These are phyloP conservation scores for Leucoma salicis DNA, from an alignment of 2,888 invertebrate genomes.

Conservation along the genomic window DNA sequence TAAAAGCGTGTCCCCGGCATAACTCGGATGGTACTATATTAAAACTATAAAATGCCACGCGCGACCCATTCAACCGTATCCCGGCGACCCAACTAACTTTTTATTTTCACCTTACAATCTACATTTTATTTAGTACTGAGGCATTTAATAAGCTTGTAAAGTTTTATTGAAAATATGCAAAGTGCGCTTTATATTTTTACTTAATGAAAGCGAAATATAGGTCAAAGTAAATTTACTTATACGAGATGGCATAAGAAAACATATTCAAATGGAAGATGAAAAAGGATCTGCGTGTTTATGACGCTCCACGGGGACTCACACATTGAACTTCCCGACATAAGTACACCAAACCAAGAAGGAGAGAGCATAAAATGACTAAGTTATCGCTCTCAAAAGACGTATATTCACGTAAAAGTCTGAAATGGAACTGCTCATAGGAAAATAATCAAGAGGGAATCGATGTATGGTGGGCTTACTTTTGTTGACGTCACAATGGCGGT, in stretches of 20 bases:
- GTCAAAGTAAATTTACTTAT: constrained; percentile 29
- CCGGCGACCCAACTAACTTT: constrained; percentile 41
- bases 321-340: constrained; percentile 67
- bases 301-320: constrained; percentile 65
- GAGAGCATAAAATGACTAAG: constrained; percentile 80
- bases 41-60: constrained; percentile 44
- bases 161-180: constrained; percentile 44
- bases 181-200: constrained; percentile 31
- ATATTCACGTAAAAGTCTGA: constrained; percentile 73
- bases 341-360: constrained; percentile 66
- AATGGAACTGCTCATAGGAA: constrained; percentile 69
- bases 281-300: constrained; percentile 75
- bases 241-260: constrained; percentile 43
- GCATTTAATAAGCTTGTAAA: constrained; percentile 48
- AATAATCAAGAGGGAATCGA: constrained; percentile 75
- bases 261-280: constrained; percentile 68
- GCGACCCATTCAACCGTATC: constrained; percentile 49
- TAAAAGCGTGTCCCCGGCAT: constrained; percentile 59
- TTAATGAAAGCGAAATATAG: constrained; percentile 36
- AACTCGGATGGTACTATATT: constrained; percentile 70
- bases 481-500: constrained; percentile 30
- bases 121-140: constrained; percentile 50
- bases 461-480: constrained; percentile 41
- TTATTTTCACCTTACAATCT: constrained; percentile 49
- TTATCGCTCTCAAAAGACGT: constrained; percentile 79